phyloP scores from a whole-genome alignment of 2,113 vertebrate species.

The Acrocephalus kingi region DNA sequence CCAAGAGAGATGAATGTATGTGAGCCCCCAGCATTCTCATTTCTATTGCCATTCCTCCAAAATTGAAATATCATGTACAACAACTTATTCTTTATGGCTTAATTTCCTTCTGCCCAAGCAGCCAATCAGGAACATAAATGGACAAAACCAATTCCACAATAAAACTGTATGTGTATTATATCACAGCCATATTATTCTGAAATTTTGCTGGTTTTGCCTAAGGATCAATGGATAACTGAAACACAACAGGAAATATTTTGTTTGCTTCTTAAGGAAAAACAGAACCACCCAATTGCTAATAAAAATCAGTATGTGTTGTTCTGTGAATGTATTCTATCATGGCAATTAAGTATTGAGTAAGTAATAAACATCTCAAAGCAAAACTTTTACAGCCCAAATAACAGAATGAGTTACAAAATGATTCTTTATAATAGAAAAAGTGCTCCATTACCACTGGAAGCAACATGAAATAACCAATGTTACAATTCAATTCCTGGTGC shows the following conservation, averaged over 20 bases:
- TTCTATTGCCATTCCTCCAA: constrained; percentile 17
- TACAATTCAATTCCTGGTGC: neutral
- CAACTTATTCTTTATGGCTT: constrained; percentile 64
- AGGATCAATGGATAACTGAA: constrained; percentile 56
- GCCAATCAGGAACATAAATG: constrained; percentile 53
- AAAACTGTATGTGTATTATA: neutral
- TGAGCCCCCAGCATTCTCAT: neutral
- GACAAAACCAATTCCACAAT: constrained; percentile 37
- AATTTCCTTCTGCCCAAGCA: constrained; percentile 46
- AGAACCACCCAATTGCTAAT: constrained; percentile 28
- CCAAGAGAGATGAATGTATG: constrained; percentile 21
- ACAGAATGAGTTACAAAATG: constrained; percentile 45
- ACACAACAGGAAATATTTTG: constrained; percentile 32
- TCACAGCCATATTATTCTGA: constrained; percentile 36
- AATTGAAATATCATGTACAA: constrained; percentile 57
- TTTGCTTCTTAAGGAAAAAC: constrained; percentile 17
- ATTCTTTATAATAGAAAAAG: neutral
- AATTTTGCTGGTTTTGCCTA: constrained; percentile 29
- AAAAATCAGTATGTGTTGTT: constrained; percentile 16
- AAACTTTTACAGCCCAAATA: constrained; percentile 54
- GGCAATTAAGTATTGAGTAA: constrained; percentile 57
- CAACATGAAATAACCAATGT: neutral
- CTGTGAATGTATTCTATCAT: neutral
- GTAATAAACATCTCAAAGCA: constrained; percentile 56
- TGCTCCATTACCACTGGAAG: neutral